phyloP scores from a whole-genome alignment of 2,888 invertebrate genomes.

The Baccha elongata region DNA sequence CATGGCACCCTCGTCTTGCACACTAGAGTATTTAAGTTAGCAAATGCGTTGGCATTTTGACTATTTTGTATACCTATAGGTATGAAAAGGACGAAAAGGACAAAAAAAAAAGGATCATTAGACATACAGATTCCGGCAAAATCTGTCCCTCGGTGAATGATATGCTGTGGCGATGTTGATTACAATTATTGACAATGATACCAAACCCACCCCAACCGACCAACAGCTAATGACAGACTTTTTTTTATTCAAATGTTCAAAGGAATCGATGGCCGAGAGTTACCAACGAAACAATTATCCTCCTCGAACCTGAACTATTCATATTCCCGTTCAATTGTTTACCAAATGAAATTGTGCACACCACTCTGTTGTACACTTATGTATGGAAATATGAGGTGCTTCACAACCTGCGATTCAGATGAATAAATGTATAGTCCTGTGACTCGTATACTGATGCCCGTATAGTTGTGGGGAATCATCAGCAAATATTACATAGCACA shows the following conservation, averaged over 20 bases:
- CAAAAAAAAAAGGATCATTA: slow-evolving; percentile 56
- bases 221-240: slow-evolving; percentile 55
- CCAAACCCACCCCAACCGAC: slow-evolving; percentile 23
- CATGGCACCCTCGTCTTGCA: not conserved
- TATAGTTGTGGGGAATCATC: slow-evolving; percentile 29
- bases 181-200: slow-evolving; percentile 60
- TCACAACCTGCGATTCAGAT: not conserved
- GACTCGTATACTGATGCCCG: not conserved
- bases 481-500: slow-evolving; percentile 60
- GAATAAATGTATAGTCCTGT: slow-evolving; percentile 16
- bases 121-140: slow-evolving; percentile 44
- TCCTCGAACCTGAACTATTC: slow-evolving; percentile 54
- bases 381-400: not conserved
- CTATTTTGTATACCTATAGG: too few relatives aligned
- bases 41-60: not conserved
- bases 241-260: slow-evolving; percentile 39
- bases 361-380: not conserved
- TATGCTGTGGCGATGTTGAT: slow-evolving; percentile 62
- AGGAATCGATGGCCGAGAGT: slow-evolving; percentile 47
- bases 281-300: slow-evolving; percentile 54
- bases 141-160: slow-evolving; percentile 59
- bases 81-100: slow-evolving; percentile 13
- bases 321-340: slow-evolving; percentile 62
- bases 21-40: not conserved
- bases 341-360: slow-evolving; percentile 56